Evolutionary conservation across 2,888 invertebrate genomes (phyloP), one percentile per base, ranked within the genome.

Genomic region (Leucoptera coffeella): DNA sequence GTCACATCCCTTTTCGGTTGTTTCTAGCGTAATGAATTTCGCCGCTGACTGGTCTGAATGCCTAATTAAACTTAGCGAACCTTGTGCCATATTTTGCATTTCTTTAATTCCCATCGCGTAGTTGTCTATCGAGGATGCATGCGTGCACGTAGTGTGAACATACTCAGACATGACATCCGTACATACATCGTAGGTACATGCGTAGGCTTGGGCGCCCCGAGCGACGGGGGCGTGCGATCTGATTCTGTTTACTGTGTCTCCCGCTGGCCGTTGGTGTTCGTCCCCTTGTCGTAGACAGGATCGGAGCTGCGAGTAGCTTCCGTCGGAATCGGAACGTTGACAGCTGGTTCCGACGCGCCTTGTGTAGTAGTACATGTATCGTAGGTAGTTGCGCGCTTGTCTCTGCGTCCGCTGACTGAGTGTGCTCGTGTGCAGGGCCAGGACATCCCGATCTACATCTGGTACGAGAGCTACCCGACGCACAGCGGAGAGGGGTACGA

Each of bases 391-490:
- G 17, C 42, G 51, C 58, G 35, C 54, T 59, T 47, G 45, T 32
- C 23, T 12, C 36, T 29, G 14, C 30, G 36, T 30, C 35, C 27
- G 22, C 23, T 35, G 50, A 47, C 56, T 32, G 23, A n/a, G 32
- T 17, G 33, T 38, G 28, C 39, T 33, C 50, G 51, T 61, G 56
- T 58, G 60, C 77, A 92, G 91, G 92, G 91, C 58, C 84, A 91
- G 76, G 91, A 92, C 75, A 86, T 91, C 69, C 93, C 94, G 45
- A 92, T 95, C 65, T 94, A 93, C 78, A 92, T 94, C 73, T 93
- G 93, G 89, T 95, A 93, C 79, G 92, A 93, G 74, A 90, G 91
- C 59, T 95, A 95, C 74, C 92, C 92, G 43, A 90, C 94, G 38
- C 95, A 94, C 78, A 89, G 91, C 62, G 94, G 89, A 46, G 87